Evolutionary conservation across 2,113 vertebrate genomes (phyloP).

Genomic region (Scalopus aquaticus): DNA sequence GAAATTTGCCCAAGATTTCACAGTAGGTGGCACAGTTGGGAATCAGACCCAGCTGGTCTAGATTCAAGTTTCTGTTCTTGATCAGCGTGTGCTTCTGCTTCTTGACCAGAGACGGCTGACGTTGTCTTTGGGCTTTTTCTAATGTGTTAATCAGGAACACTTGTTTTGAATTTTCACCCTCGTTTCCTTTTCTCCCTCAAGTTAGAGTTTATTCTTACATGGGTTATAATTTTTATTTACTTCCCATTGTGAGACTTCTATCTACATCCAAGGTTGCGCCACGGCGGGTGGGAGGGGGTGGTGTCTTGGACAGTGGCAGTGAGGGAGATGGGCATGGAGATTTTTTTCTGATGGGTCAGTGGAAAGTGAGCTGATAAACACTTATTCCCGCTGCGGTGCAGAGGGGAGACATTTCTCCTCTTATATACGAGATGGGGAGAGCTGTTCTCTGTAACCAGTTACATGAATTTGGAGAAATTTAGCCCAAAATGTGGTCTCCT

Average conservation of each 20-base stretch:
- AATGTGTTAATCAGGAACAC: neutral
- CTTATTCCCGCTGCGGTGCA: no score
- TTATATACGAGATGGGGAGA: neutral
- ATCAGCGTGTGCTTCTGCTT: neutral
- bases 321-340: neutral
- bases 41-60: neutral
- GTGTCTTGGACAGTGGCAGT: neutral
- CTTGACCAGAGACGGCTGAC: neutral
- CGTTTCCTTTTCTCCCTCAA: neutral
- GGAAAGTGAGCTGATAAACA: neutral
- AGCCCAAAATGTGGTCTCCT: neutral
- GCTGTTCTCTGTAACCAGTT: neutral
- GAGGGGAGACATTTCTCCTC: neutral
- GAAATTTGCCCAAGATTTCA: slow-evolving; percentile 4
- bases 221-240: neutral
- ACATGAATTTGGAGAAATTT: neutral
- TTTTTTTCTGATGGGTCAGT: neutral
- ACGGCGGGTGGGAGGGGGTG: neutral
- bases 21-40: neutral
- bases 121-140: neutral
- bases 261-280: neutral
- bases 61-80: neutral
- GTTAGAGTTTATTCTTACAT: neutral
- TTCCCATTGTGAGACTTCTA: neutral
- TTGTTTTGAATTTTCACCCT: neutral